Evolutionary conservation across 2,113 vertebrate genomes (phyloP), one percentile per base, ranked within the genome.

Genomic region (Zapornia atra): DNA sequence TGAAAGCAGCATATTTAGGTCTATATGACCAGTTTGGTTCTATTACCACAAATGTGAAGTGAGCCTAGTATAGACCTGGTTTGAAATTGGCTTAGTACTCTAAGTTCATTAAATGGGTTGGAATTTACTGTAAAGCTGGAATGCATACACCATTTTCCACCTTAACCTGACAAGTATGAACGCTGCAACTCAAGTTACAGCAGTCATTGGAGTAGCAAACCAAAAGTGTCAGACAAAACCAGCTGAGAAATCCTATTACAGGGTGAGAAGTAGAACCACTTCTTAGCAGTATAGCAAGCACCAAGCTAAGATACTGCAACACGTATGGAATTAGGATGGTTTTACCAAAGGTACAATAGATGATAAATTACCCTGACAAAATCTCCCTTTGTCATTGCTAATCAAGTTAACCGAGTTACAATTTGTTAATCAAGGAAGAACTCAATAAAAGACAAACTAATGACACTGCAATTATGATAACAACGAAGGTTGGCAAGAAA

Each of bases 401-500:
- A 98, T 96, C 95, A 94, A 94, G 83, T 92, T 96, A 95, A 96
- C 94, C 53, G 11, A 94, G 89, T 95, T 96, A 96, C 93, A 95
- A 92, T 73, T 76, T 97, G 95, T 97, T 97, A 97, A 98, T 98
- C 96, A 96, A 97, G 78, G 81, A 97, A 88, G 77, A 97, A 97
- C 96, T 97, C 93, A 96, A 96, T 77, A 92, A 91, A 95, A 57
- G 91, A 95, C 96, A 90, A 97, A 94, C 94, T 96, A 97, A 98
- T 95, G 97, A 96, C 82, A 68, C 44, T 92, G 83, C 88, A 95
- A 97, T 97, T 97, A 96, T 92, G 87, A 96, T 92, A 96, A 96
- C 97, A 91, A 96, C 16, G 2, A 92, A 96, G 86, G 96, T 81
- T 95, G 94, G 90, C 71, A 96, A 97, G 94, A 97, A 95, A 92